Evolutionary conservation across 1,140 invertebrate species (phyloP), one percentile per base, ranked within the genome.

Genomic region (Neodiprion fabricii): DNA sequence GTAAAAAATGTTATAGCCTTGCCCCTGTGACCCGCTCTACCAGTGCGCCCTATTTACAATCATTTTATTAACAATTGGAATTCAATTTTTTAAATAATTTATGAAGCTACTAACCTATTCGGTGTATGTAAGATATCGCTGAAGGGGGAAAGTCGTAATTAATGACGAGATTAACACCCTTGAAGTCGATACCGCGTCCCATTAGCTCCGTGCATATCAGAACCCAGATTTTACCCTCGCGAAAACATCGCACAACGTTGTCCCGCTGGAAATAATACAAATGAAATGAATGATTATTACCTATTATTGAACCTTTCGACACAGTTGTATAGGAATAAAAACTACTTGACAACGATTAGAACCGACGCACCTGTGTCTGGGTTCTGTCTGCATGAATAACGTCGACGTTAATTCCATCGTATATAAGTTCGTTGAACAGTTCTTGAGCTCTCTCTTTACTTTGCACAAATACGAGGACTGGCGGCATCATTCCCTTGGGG

Each of bases 61-160:
- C 12, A 12, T 12, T 65, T 12, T 17, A 65, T 12, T 12, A 69
- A 69, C 17, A 10, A 69, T 21, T 12, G 21, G 12, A 17, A 69
- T 21, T 10, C 50, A 14, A 14, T 53, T 53, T 53, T 53, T 74
- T 74, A 21, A 75, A 1, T 71, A 78, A 71, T 7, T 75, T 71
- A 87, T 87, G 17, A 21, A 21, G 17, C n/a, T 76, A 79, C 81
- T 76, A 86, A 91, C 93, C 95, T 79, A 96, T 94, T 79, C 96
- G 92, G 89, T 99, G 98, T 79, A 99, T 95, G 82, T 99, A 99
- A 17, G 96, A 95, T 74, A 99, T 95, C 66, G 95, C 93, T 53
- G 94, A 95, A 12, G 94, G 92, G 48, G 98, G 98, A 84, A 99
- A 97, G 89, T 99, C 98, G 86, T 98, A 99, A 89, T 99, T 99